A percentile compares a stretch with the other conserved stretches of the same genome.
Evolutionary conservation across 2,888 invertebrate species (phyloP).

Genomic region (Epistrophella euchroma): DNA sequence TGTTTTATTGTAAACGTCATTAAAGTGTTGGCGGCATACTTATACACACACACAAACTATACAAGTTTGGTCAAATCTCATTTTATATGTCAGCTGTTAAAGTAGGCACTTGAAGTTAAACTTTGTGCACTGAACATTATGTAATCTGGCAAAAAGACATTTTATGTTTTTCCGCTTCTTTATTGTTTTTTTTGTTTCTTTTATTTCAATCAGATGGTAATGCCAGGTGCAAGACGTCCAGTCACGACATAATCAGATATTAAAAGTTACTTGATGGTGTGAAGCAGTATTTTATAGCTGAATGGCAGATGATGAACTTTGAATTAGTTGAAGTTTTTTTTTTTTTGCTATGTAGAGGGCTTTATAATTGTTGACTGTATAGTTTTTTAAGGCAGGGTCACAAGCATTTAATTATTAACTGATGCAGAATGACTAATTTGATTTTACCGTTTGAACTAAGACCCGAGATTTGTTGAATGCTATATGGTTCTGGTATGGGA

Average conservation of each 20-base stretch:
- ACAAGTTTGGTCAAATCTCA: constrained; percentile 33
- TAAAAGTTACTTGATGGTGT: constrained; percentile 10
- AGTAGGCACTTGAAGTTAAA: constrained; percentile 1
- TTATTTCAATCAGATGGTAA: constrained; percentile 30
- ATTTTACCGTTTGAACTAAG: background rate
- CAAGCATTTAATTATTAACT: constrained; percentile 7
- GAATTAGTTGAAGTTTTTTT: constrained; percentile 15
- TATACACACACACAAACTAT: background rate
- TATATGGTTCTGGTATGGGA: background rate
- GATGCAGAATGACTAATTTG: constrained; percentile 12
- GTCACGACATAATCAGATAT: constrained; percentile 44
- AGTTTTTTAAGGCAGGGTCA: constrained; percentile 4
- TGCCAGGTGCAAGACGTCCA: constrained; percentile 51
- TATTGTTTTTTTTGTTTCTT: constrained; percentile 15
- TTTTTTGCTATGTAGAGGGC: background rate
- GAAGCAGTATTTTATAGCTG: background rate
- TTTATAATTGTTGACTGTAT: constrained; percentile 2
- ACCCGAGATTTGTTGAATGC: background rate
- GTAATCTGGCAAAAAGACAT: constrained; percentile 30
- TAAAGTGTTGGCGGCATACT: constrained; percentile 34
- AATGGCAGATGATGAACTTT: constrained; percentile 55
- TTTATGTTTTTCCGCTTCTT: constrained; percentile 49
- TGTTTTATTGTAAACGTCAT: constrained; percentile 60
- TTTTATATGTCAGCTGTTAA: constrained; percentile 51
- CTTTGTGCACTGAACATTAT: constrained; percentile 33